Base-by-base conservation (phyloP, 2,888 invertebrate genomes). In the Trachelus stipa region DNA sequence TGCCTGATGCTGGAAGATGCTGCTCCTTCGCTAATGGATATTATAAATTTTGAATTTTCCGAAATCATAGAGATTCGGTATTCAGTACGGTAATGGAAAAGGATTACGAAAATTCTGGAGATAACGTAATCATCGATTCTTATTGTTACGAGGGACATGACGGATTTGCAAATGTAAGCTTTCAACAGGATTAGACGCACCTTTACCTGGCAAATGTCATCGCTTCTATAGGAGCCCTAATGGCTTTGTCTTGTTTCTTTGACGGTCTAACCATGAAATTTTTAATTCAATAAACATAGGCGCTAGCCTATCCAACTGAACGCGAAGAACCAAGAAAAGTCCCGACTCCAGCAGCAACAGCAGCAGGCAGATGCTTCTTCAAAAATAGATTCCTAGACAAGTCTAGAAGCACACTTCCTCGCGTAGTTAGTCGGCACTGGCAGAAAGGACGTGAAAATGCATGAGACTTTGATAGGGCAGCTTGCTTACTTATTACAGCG, bases 341-440 rank as follows among this genome's bases (percentile, higher is more conserved):
- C 9, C 56, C 9, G 56, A 9, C 56, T 56, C 56, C 56, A 56
- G 12, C 12, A 15, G 40, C 6, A 40, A 6, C 6, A 40, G 40
- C 40, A 23, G 56, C 56, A 3, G 56, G 56, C 56, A 56, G 23
- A 56, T 56, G 56, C 23, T 56, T 69, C 75, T 75, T 76, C 77
- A 33, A 80, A 80, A 81, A 81, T 81, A 81, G 80, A 77, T 79
- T 74, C 23, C 23, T 56, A 74, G 69, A 56, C 77, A 30, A 74
- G 77, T 80, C 76, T 74, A 37, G 73, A 73, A 73, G 73, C 68
- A 35, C 30, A 12, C n/a, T 35, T 68, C 12, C 73, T n/a, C 37
- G 34, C 73, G 74, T 56, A 23, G 77, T 40, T 68, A 74, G 73
- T 77, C 77, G 74, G 69, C 75, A 75, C 76, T 78, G 73, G 40